Percentiles rank a stretch among this genome's conserved stretches.
Conservation (phyloP, 2,797 vertebrate genomes). For the Lacerta bilineata region DNA sequence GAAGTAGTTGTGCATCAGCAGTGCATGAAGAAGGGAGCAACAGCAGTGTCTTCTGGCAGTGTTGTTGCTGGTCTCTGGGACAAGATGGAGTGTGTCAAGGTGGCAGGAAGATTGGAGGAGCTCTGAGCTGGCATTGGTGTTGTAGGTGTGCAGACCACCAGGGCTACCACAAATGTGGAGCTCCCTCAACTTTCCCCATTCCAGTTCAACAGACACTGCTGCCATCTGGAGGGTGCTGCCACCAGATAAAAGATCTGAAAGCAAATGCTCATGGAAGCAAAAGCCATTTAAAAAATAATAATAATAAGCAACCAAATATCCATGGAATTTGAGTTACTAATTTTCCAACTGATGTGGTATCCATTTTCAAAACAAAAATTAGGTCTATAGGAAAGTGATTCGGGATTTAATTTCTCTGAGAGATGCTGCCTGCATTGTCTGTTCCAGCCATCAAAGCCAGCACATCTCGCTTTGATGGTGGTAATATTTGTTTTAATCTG, state of each 20-base stretch:
- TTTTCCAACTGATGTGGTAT: background rate
- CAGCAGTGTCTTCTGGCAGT: no score
- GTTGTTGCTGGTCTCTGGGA: no score
- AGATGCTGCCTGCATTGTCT: background rate
- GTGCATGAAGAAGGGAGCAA: no score
- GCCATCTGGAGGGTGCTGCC: no score
- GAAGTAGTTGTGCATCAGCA: background rate
- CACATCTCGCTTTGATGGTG: conserved; percentile 16
- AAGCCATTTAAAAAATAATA: conserved; percentile 12
- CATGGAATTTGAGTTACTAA: background rate
- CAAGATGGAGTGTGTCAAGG: no score
- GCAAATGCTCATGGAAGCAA: background rate
- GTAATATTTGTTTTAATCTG: conserved; percentile 19
- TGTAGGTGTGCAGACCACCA: no score
- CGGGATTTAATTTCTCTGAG: conserved; percentile 16
- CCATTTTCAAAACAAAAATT: conserved; percentile 30
- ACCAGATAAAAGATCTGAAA: background rate
- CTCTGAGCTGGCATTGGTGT: no score
- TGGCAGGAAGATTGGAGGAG: no score
- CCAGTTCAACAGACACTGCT: no score
- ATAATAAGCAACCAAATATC: background rate
- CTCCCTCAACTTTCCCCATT: no score
- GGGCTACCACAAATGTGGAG: no score
- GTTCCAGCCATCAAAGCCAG: background rate
- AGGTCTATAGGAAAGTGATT: background rate